Evolutionary conservation across 92 coral and sea anemone species (phyloP).

Genomic region (Virgularia gustaviana): DNA sequence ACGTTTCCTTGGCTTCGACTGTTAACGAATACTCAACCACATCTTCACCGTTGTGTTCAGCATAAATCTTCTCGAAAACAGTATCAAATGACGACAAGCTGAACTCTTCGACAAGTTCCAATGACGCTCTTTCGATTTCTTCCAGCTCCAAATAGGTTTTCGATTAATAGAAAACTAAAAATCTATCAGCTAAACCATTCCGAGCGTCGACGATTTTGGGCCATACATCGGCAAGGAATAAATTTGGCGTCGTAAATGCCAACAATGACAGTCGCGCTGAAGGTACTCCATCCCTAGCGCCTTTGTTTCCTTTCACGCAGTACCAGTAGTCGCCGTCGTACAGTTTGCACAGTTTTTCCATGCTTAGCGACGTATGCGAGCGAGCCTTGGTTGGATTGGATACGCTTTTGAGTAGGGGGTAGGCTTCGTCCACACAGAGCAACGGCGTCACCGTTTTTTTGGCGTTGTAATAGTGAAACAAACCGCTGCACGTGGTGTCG

Average conservation of each 20-base stretch:
- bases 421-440: background rate
- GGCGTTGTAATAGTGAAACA: background rate
- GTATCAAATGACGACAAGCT: background rate
- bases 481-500: background rate
- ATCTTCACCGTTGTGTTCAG: background rate
- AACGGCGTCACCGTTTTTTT: background rate
- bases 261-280: background rate
- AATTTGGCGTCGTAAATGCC: background rate
- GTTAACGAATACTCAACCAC: background rate
- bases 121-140: background rate
- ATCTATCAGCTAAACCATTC: constrained; percentile 7
- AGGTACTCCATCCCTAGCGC: background rate
- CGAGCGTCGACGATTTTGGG: background rate
- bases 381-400: background rate
- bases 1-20: background rate
- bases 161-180: background rate
- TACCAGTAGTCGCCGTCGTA: constrained; percentile 23
- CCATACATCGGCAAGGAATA: constrained; percentile 2
- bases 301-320: constrained; percentile 11
- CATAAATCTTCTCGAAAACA: background rate
- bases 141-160: background rate
- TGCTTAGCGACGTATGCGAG: background rate
- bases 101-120: background rate
- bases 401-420: background rate
- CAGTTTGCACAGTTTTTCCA: constrained; percentile 6